A percentile compares a stretch with the other conserved stretches of the same genome.
These are phyloP conservation scores for Nothocercus nigrocapillus DNA, from an alignment of 2,113 vertebrate species.

Conservation along the genomic window DNA sequence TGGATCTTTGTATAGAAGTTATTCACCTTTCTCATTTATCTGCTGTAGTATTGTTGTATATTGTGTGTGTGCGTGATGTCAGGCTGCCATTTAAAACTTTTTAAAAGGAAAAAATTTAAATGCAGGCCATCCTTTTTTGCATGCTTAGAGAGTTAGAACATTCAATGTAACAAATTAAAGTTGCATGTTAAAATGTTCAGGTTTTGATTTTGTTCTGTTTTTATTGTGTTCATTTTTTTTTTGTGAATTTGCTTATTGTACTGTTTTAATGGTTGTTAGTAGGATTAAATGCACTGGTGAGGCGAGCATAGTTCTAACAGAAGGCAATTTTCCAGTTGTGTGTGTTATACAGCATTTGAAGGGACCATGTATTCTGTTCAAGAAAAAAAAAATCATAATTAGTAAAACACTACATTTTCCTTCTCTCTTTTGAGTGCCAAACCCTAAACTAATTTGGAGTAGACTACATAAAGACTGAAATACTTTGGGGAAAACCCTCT, in stretches of 20 bases:
- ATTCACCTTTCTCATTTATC: conserved; percentile 84
- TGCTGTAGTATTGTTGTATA: conserved; percentile 87
- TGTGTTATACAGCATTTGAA: conserved; percentile 88
- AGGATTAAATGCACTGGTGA: conserved; percentile 82
- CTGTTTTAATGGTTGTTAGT: conserved; percentile 81
- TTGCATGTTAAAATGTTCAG: conserved; percentile 87
- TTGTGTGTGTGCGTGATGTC: conserved; percentile 79
- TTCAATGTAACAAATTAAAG: conserved; percentile 86
- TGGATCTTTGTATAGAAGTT: conserved; percentile 84
- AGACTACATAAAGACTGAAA: conserved; percentile 40
- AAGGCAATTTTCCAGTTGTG: conserved; percentile 81
- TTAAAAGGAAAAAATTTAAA: conserved; percentile 76
- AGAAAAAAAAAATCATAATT: conserved; percentile 52
- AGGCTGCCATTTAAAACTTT: conserved; percentile 84
- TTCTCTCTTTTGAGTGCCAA: conserved; percentile 80
- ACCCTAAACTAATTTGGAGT: conserved; percentile 66
- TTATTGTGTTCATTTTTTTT: conserved; percentile 78
- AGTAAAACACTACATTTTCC: conserved; percentile 65
- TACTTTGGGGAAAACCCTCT: conserved; percentile 49
- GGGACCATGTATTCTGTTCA: conserved; percentile 81
- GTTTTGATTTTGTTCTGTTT: conserved; percentile 79
- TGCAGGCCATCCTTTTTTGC: conserved; percentile 88
- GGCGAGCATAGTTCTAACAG: conserved; percentile 82
- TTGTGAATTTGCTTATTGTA: conserved; percentile 87
- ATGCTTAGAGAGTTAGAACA: conserved; percentile 86